A percentile compares a stretch with the other conserved stretches of the same genome.
Evolutionary conservation across 2,888 invertebrate species (phyloP).

Genomic region (Branchipolynoe longqiensis): DNA sequence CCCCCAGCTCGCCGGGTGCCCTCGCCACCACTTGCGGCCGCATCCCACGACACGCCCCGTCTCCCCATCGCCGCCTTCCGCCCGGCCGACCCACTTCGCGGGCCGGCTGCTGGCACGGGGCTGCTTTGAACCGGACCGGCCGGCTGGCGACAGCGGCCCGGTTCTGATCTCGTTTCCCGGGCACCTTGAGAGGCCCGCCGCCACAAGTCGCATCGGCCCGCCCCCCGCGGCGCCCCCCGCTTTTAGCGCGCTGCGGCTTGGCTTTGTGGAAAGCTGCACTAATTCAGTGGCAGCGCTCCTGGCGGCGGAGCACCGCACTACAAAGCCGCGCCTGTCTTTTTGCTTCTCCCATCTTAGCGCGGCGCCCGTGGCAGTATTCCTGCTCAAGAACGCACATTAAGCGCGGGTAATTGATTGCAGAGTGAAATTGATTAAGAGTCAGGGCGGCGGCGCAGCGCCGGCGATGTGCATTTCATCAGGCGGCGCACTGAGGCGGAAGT

Average conservation of each 20-base stretch:
- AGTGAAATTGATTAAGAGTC: constrained; percentile 57
- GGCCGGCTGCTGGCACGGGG: too few relatives aligned
- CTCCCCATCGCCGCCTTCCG: neutral
- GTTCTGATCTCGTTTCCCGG: constrained; percentile 52
- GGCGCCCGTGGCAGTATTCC: constrained; percentile 40
- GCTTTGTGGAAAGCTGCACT: constrained; percentile 43
- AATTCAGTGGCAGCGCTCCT: constrained; percentile 50
- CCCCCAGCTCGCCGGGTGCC: too few relatives aligned
- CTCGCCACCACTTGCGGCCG: neutral
- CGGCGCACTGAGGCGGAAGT: constrained; percentile 48
- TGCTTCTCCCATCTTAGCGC: constrained; percentile 41
- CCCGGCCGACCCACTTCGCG: neutral
- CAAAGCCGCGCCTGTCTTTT: constrained; percentile 45
- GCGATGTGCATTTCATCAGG: constrained; percentile 51
- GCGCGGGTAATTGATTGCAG: constrained; percentile 51
- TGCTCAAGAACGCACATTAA: constrained; percentile 53
- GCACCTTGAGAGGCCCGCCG: constrained; percentile 1
- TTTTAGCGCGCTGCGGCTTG: constrained; percentile 48
- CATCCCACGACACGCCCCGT: neutral
- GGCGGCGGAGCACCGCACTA: constrained; percentile 40
- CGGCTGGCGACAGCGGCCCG: neutral
- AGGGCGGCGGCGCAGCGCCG: constrained; percentile 48
- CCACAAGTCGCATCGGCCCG: constrained; percentile 39
- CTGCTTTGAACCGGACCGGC: constrained; percentile 3
- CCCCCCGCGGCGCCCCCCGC: constrained; percentile 31